Base-by-base conservation (phyloP, 2,797 vertebrate genomes). In the Odontamblyopus rebecca region DNA sequence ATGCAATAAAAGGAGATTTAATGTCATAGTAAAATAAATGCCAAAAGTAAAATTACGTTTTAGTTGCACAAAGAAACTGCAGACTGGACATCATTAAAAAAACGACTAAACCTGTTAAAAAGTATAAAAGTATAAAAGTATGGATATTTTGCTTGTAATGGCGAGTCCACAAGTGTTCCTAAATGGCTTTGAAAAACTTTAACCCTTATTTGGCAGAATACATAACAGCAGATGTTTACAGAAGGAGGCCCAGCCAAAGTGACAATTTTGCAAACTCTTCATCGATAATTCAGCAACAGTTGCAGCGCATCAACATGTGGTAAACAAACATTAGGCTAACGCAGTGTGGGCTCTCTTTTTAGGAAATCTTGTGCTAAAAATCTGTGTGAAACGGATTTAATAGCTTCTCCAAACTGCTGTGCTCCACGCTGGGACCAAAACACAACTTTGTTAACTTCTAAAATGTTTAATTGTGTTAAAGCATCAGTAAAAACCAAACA, bases 281-380 rank as follows among this genome's bases (percentile, higher is more conserved):
- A 82, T 87, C 68, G 78, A 79, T 88, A 84, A 84, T 83, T 85
- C 78, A 86, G 88, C 54, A 15, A 23, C 51, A 19, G 77, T 79
- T 48, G 72, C 60, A 0, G 61, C 61, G 72, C 51, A 32, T 57
- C 76, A 77, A 80, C 84, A 72, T 78, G 71, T 67, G 68, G 71
- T 80, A 72, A 86, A 85, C 18, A 85, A 83, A 80, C 81, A 79
- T 74, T 61, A 68, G 0, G 53, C 56, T 44, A 79, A 71, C 4
- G 1, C 50, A 5, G 74, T 62, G 73, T 44, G 66, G 26, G 50
- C 61, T 48, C 71, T 69, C 71, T 67, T 35, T 68, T 56, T 15
- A 50, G 60, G 73, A 79, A 77, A 74, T 61, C 41, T 30, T 26
- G 70, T n/a, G 44, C 38, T 65, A 41, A 77, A 70, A 80, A 30